Evolutionary conservation across 2,888 invertebrate species (phyloP), one percentile per base, ranked within the genome.

Genomic region (Crepidodera aurea): DNA sequence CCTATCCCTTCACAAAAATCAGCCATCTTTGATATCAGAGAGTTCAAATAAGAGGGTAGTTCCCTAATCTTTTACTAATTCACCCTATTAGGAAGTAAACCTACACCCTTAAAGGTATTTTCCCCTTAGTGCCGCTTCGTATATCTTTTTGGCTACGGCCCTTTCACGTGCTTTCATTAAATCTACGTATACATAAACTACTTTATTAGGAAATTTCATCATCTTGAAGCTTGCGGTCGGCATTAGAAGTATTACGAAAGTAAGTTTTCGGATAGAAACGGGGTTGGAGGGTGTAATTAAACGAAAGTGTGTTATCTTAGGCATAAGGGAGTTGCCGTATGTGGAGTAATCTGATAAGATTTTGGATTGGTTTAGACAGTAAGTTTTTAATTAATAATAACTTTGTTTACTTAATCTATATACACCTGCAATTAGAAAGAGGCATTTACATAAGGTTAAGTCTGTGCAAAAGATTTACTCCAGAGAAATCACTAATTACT

Each of bases 51-150:
- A 64, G 71, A 73, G 73, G 74, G 75, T 72, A 72, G 71, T 71
- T 71, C 74, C 74, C 76, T 75, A 75, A 75, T 74, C 76, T 64
- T 74, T 67, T 67, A 73, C 72, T 76, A 75, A 76, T 76, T 76
- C 75, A 75, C 75, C 76, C 76, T 75, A 74, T 75, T 73, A 74
- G 68, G 68, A 71, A 71, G 74, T 71, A 75, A 76, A 74, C 68
- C 73, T 76, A 75, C 75, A 76, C 76, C 75, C 74, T 71, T 71
- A 67, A 65, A 66, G 66, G 60, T 63, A 60, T 57, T 58, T 62
- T 62, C 66, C 62, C 60, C 62, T 51, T 46, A 25, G 25, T 27
- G 46, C 12, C 25, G 46, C 46, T 8, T 54, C 27, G 27, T 39
- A 27, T 50, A 27, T 39, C 57, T 58, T 53, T 54, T 40, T 50